Evolutionary conservation across 2,797 vertebrate genomes (phyloP), one percentile per base, ranked within the genome.

Genomic region (Catamblyrhynchus diadema): DNA sequence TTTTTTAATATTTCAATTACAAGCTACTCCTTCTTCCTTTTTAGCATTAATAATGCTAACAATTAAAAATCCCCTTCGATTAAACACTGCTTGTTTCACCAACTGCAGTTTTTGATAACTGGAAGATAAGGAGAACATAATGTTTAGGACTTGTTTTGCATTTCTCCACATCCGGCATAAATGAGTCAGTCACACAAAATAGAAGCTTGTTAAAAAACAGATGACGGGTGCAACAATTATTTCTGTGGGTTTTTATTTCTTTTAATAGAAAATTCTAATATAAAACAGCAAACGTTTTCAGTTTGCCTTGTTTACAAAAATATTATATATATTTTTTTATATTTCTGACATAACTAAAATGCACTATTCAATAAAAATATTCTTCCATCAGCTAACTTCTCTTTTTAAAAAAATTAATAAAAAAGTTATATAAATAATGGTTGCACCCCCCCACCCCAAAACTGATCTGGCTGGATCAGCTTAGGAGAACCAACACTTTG

Each of bases 311-410:
- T 96, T 97, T 96, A 96, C 93, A 95, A 97, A 97, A 96, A 97
- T 96, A 97, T 96, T 94, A 97, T 95, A 95, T 96, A 96, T 95
- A 35, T 23, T 13, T 92, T 48, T 95, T 95, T 95, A 97, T 97
- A 97, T 94, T 97, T 97, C 96, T 95, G 97, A 96, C 96, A 92
- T 94, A 97, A 96, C 94, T 97, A 97, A 97, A 96, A 96, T 93
- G 96, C 94, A 95, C 93, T 96, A 94, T 96, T 94, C 77, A 95
- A 97, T 95, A 97, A 93, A 94, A 94, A 96, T 86, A 95, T 83
- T 94, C 87, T 91, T 95, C 92, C 97, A 67, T 92, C 93, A 56
- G 90, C 91, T 88, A 75, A 92, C 90, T 73, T 96, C 86, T 96
- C 92, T 93, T 83, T 93, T 93, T 59, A 23, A 86, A 96, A 94